Conservation (phyloP, 2,113 vertebrate genomes). For the Prietella phreatophila region DNA sequence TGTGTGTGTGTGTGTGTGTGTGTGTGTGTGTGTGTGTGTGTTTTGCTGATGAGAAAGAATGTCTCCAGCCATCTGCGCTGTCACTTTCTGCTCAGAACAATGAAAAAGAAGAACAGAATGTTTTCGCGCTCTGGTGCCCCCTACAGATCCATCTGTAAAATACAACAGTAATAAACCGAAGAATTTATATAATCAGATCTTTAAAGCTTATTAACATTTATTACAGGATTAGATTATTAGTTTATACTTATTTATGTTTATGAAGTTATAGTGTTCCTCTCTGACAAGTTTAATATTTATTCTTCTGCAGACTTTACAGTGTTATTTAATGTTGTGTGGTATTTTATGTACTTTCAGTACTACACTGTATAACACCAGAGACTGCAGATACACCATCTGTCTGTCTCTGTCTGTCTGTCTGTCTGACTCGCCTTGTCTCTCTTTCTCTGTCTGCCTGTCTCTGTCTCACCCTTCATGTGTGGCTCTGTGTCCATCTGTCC, state of each 20-base stretch:
- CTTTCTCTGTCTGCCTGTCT: too few species aligned
- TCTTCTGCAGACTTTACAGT: neutral
- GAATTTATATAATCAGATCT: neutral
- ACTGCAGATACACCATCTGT: neutral
- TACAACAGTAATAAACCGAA: neutral
- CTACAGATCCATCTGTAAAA: neutral
- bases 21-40: neutral
- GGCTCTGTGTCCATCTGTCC: too few species aligned
- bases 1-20: neutral
- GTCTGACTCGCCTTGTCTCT: too few species aligned
- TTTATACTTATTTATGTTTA: neutral
- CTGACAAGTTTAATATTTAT: neutral
- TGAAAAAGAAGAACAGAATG: neutral
- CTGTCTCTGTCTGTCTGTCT: neutral
- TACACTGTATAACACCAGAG: neutral
- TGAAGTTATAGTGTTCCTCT: neutral
- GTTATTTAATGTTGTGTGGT: neutral
- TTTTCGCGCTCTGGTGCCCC: neutral
- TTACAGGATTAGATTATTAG: neutral
- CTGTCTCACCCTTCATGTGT: too few species aligned
- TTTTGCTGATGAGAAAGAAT: neutral
- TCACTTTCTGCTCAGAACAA: neutral
- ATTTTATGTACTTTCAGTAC: neutral
- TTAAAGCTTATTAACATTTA: neutral
- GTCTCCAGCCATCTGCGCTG: conserved; percentile 3